Evolutionary conservation across 2,113 vertebrate genomes (phyloP), one percentile per base, ranked within the genome.

Genomic region (Arenaria interpres): DNA sequence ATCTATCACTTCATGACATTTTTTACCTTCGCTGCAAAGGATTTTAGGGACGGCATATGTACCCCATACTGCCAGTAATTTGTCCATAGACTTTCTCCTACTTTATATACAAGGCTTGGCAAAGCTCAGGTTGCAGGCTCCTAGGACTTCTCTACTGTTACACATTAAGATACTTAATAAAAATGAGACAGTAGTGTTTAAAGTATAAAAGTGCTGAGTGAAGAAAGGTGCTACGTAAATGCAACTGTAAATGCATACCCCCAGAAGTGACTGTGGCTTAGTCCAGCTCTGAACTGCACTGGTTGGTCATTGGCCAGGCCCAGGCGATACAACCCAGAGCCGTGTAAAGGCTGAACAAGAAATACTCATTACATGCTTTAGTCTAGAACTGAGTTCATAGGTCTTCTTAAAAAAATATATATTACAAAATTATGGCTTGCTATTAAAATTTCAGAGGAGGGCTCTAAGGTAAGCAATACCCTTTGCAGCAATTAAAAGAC

Each of bases 291-390:
- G 2, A 56, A n/a, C 9, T 69, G 9, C 39, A 15, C 7, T 32
- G 22, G 17, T 17, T 1, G 1, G 15, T 12, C 3, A 0, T 1
- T 4, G 24, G 22, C 28, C 43, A 77, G 27, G 32, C 19, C 37
- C 54, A 37, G 54, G 28, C n/a, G 80, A 4, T 3, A 23, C 22
- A 45, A 32, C 11, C 16, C 4, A 0, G 4, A 30, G 39, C 33
- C 54, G 20, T 15, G 24, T 28, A 89, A 82, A 68, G 12, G 37
- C 33, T 28, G 27, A 72, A 60, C 6, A 48, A 51, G 77, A 91
- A 10, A 7, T 46, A 28, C 14, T 60, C 2, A 7, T 14, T 28
- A 28, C 8, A 10, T 45, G 7, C 12, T 89, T 51, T 64, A 68
- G 39, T 37, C 56, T 63, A 87, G 17, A 53, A 37, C 16, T 25